Percentiles rank a stretch among this genome's conserved stretches.
Evolutionary conservation across 2,888 invertebrate species (phyloP).

Genomic region (Biston betularia): DNA sequence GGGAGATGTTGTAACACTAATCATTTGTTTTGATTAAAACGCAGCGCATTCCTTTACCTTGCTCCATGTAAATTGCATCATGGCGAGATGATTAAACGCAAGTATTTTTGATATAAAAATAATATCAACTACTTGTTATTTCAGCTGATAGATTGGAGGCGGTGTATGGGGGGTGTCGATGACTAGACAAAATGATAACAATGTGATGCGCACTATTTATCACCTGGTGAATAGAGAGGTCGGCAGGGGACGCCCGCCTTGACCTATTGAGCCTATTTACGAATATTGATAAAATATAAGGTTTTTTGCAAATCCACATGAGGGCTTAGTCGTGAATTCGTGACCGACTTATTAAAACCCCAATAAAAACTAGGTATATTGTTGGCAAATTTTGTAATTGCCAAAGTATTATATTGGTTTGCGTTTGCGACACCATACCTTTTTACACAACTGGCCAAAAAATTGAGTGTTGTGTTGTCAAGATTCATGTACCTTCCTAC

Average conservation of each 20-base stretch:
- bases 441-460: no score
- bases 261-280: constrained; percentile 51
- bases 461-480: no score
- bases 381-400: neutral
- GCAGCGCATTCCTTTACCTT: no score
- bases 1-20: no score
- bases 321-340: constrained; percentile 6
- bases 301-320: constrained; percentile 25
- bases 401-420: neutral
- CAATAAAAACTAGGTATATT: no score
- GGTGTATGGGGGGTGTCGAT: constrained; percentile 26
- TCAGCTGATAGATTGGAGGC: neutral
- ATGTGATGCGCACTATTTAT: constrained; percentile 43
- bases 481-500: no score
- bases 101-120: no score
- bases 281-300: constrained; percentile 40
- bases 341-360: constrained; percentile 27
- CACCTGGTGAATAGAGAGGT: constrained; percentile 48
- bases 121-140: neutral
- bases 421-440: no score
- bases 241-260: constrained; percentile 53
- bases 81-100: no score
- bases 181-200: constrained; percentile 48
- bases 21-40: no score
- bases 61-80: no score